phyloP scores from a whole-genome alignment of 2,888 invertebrate genomes.

The Eurytoma californica region DNA sequence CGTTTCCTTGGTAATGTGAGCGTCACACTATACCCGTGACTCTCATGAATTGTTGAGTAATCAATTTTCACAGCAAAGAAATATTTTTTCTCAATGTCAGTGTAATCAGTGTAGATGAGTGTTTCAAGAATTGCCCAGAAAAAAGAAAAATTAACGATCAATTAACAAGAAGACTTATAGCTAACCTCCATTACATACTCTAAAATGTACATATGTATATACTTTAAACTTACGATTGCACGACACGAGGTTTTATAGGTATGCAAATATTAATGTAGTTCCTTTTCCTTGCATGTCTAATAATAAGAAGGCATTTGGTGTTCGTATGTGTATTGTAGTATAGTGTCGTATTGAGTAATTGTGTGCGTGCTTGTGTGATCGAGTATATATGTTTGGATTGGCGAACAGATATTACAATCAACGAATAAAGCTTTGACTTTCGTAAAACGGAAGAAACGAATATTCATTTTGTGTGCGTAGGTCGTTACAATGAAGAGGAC shows the following conservation, averaged over 20 bases:
- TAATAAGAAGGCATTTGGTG: slow-evolving; percentile 16
- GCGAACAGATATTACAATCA: slow-evolving; percentile 20
- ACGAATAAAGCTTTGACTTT: slow-evolving; percentile 18
- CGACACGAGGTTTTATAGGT: slow-evolving; percentile 63
- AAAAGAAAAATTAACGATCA: slow-evolving; percentile 40
- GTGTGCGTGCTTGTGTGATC: slow-evolving; percentile 8
- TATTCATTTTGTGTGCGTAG: slow-evolving; percentile 42
- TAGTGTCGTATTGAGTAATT: background rate
- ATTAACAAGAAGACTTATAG: slow-evolving; percentile 46
- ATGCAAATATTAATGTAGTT: slow-evolving; percentile 42
- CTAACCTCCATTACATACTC: slow-evolving; percentile 38
- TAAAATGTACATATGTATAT: slow-evolving; percentile 40
- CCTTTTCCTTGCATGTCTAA: slow-evolving; percentile 18
- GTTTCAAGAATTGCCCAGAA: background rate
- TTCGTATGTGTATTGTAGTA: slow-evolving; percentile 3
- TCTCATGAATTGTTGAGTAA: too few species aligned
- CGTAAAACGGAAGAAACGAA: slow-evolving; percentile 42
- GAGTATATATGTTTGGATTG: slow-evolving; percentile 17
- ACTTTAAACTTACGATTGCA: slow-evolving; percentile 68
- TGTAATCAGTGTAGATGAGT: slow-evolving; percentile 1
- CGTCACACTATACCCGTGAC: too few species aligned
- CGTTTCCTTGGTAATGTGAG: too few species aligned
- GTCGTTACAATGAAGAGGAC: slow-evolving; percentile 27
- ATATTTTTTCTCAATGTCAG: background rate
- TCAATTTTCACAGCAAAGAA: background rate